Evolutionary conservation across 1,140 invertebrate species (phyloP).

Genomic region (Macrocentrus cingulum): DNA sequence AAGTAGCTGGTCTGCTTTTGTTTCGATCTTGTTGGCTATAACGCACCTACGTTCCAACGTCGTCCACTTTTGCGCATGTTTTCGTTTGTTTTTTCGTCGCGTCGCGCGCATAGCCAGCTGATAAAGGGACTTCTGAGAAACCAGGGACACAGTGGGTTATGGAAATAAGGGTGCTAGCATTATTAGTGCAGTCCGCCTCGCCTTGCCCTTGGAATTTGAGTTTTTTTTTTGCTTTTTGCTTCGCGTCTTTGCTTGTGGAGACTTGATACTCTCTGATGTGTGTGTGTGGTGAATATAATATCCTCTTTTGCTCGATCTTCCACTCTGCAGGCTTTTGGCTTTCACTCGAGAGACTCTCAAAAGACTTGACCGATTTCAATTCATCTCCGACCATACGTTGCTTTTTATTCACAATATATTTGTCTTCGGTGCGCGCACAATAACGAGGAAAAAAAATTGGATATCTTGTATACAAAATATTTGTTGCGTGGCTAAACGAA

Average conservation of each 20-base stretch:
- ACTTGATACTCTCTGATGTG: neutral
- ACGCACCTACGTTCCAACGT: constrained; percentile 21
- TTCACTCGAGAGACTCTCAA: constrained; percentile 6
- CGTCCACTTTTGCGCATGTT: neutral
- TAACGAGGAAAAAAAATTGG: neutral
- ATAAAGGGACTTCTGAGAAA: constrained; percentile 37
- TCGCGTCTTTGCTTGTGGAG: neutral
- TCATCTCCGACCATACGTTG: constrained; percentile 1
- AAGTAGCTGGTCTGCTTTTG: constrained; percentile 26
- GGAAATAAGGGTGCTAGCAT: constrained; percentile 38
- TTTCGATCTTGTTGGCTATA: too few species aligned
- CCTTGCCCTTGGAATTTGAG: neutral
- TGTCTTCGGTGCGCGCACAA: neutral
- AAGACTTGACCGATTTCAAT: constrained; percentile 2
- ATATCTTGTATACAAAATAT: neutral
- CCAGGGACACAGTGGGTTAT: constrained; percentile 35
- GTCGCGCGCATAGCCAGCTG: constrained; percentile 11
- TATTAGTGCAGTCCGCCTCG: constrained; percentile 27
- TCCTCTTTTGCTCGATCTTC: neutral
- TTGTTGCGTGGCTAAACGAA: constrained; percentile 4
- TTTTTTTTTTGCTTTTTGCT: neutral
- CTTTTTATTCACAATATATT: neutral
- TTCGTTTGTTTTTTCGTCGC: constrained; percentile 9
- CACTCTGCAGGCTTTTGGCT: neutral
- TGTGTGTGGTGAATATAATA: neutral